Percentiles rank a stretch among this genome's conserved stretches.
phyloP scores from a whole-genome alignment of 1,140 invertebrate species.

The Hormaphis cornu region DNA sequence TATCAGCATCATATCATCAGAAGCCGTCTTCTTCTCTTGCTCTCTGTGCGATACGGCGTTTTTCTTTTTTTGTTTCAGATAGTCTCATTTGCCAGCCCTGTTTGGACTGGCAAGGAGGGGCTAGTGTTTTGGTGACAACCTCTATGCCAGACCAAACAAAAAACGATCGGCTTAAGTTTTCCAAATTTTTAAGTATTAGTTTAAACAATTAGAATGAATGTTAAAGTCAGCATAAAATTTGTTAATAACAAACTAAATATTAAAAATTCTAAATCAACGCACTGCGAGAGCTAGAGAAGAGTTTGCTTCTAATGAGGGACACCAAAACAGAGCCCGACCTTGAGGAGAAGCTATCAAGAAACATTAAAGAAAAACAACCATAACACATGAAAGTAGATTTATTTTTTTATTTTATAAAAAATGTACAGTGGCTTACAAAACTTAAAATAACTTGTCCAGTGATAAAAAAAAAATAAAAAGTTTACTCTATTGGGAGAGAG shows the following conservation, averaged over 20 bases:
- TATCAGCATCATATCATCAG: conserved; percentile 16
- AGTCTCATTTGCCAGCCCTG: conserved; percentile 44
- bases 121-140: conserved; percentile 57
- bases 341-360: conserved; percentile 37
- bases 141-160: conserved; percentile 26
- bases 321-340: conserved; percentile 54
- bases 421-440: conserved; percentile 29
- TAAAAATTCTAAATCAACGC: conserved; percentile 21
- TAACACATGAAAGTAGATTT: conserved; percentile 25
- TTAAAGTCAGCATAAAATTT: neutral
- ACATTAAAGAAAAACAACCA: conserved; percentile 30
- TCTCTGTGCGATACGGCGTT: conserved; percentile 46
- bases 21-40: conserved; percentile 35
- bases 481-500: conserved; percentile 27
- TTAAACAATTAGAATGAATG: neutral
- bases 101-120: conserved; percentile 51
- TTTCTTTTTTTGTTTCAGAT: conserved; percentile 44
- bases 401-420: conserved; percentile 30
- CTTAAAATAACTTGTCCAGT: conserved; percentile 15
- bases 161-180: conserved; percentile 28
- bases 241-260: neutral
- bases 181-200: conserved; percentile 14
- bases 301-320: conserved; percentile 42
- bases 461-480: conserved; percentile 15
- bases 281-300: conserved; percentile 32